A percentile compares a stretch with the other conserved stretches of the same genome.
Evolutionary conservation across 2,113 vertebrate genomes (phyloP).

Genomic region (Psammodynastes pulverulentus): DNA sequence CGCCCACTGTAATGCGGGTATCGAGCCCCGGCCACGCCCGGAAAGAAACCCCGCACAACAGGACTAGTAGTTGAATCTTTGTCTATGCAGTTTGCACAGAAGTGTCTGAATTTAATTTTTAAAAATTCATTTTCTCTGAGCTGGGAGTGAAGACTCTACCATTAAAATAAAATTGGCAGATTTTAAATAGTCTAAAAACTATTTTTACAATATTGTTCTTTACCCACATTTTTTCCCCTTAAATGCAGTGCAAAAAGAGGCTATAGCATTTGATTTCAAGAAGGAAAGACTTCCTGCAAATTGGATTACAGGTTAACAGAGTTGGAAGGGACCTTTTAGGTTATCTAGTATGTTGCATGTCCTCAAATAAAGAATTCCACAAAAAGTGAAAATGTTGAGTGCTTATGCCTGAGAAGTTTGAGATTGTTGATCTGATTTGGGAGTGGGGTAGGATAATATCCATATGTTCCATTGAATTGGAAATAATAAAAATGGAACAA

Average conservation of each 20-base stretch:
- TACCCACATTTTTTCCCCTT: neutral
- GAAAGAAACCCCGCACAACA: too few relatives aligned
- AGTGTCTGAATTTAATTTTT: neutral
- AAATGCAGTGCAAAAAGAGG: neutral
- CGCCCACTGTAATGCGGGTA: too few relatives aligned
- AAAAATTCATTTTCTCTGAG: neutral
- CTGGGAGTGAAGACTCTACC: neutral
- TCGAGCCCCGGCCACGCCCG: too few relatives aligned
- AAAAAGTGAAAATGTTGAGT: neutral
- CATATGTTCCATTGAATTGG: neutral
- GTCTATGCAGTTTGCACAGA: neutral
- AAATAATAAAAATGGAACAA: neutral
- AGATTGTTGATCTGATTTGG: neutral
- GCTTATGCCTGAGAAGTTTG: neutral
- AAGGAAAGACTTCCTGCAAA: neutral
- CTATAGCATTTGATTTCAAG: neutral
- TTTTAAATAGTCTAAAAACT: neutral
- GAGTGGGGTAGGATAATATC: neutral
- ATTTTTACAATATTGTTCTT: neutral
- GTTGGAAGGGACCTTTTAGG: too few relatives aligned
- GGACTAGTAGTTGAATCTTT: neutral
- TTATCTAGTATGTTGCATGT: neutral
- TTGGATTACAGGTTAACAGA: neutral
- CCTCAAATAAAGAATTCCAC: neutral
- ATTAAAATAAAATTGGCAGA: neutral